Evolutionary conservation across 2,113 vertebrate species (phyloP), one percentile per base, ranked within the genome.

Genomic region (Engystomops pustulosus): DNA sequence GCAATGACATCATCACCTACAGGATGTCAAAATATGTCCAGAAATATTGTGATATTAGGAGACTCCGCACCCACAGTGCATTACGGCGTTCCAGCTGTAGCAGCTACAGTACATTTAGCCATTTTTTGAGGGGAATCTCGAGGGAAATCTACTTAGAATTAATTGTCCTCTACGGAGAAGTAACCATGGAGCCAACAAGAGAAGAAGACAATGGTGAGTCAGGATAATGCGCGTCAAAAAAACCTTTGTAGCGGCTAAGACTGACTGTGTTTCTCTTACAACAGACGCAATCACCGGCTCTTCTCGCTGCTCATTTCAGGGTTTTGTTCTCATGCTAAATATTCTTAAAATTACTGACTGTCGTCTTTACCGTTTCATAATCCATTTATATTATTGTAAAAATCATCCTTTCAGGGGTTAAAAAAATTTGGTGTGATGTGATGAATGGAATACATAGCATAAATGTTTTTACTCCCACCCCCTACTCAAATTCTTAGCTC

Each of bases 111-210:
- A n/a, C n/a, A 30, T 34, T 34, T 34, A 34, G 62, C 30, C 30
- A 18, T 3, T 34, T 32, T 67, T 67, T 67, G 15, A 67, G 30
- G 25, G 27, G 10, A 30, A 25, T 12, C 27, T 2, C 11, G 20
- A 32, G 58, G 62, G 62, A 67, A 67, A 67, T 34, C 15, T 67
- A 23, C 62, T 67, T 17, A 67, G 30, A 67, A 67, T 34, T 27
- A 34, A 67, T 67, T 34, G 17, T 67, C 62, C 62, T 67, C 62
- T 67, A 65, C 32, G 17, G 62, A 34, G 27, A 30, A 65, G 60
- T 65, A 65, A 65, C 27, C 27, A 34, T 23, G 30, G 30, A 67
- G 62, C 15, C 27, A 34, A 67, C 58, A 27, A 60, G 25, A 32
- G 6, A 32, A 34, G 34, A 8, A 67, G 25, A 32, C 3, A 34